Conservation (phyloP, 2,113 vertebrate genomes). For the Amazona guildingii region DNA sequence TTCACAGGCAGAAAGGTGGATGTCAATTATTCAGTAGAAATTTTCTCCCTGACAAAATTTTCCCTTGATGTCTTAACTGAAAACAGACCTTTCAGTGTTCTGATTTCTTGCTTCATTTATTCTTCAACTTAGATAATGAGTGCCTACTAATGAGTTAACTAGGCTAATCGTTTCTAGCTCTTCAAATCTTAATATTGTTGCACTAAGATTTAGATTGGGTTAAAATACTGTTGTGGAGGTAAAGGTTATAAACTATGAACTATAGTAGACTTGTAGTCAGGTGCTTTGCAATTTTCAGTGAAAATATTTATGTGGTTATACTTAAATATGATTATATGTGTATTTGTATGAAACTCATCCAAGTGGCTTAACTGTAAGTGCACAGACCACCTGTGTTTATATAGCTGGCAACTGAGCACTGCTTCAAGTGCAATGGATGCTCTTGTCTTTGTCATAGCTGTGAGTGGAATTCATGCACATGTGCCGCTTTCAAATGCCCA, state of each 20-base stretch:
- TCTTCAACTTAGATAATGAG: neutral
- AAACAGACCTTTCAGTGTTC: neutral
- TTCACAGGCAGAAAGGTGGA: neutral
- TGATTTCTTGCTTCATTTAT: neutral
- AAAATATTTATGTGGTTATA: neutral
- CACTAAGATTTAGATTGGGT: neutral
- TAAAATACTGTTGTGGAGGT: neutral
- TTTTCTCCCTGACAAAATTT: neutral
- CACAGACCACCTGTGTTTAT: neutral
- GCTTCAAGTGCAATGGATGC: neutral
- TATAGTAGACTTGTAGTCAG: neutral
- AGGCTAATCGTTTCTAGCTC: neutral
- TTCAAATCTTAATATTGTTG: neutral
- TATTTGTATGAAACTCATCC: neutral
- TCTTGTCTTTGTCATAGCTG: neutral
- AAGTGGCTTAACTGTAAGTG: neutral
- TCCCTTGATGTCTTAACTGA: neutral
- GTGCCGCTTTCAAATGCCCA: neutral
- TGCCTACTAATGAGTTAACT: neutral
- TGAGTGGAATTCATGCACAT: neutral
- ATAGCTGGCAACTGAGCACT: neutral
- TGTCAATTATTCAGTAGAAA: conserved; percentile 12
- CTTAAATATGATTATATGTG: neutral
- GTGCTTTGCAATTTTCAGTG: neutral
- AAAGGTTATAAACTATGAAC: neutral